A percentile compares a stretch with the other conserved stretches of the same genome.
Evolutionary conservation across 1,140 invertebrate species (phyloP).

Genomic region (Drosophila santomea): DNA sequence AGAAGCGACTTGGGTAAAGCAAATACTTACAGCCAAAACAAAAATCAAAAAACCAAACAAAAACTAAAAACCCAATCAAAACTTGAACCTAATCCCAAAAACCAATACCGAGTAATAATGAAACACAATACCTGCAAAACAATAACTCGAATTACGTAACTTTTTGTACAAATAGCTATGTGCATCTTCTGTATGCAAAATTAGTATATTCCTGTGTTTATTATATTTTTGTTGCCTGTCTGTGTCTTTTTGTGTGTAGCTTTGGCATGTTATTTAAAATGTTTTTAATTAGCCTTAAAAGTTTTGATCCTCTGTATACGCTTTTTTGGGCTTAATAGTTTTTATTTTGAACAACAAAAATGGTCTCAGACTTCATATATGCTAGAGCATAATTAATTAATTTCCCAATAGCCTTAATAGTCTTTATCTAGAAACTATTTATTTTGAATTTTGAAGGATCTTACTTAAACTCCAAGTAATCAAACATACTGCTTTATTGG

Average conservation of each 20-base stretch:
- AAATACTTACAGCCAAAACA: conserved; percentile 27
- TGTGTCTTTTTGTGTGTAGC: conserved; percentile 17
- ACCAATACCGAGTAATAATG: conserved; percentile 8
- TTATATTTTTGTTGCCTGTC: conserved; percentile 9
- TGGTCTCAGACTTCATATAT: no score
- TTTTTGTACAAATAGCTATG: not conserved
- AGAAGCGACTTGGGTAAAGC: conserved; percentile 87
- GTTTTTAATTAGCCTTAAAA: conserved; percentile 2
- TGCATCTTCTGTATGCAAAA: not conserved
- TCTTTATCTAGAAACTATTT: no score
- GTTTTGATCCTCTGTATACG: conserved; percentile 8
- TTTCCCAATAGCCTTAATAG: no score
- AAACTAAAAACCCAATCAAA: conserved; percentile 15
- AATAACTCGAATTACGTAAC: conserved; percentile 8
- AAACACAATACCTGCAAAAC: conserved; percentile 3
- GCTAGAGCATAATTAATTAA: not conserved
- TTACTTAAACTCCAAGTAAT: no score
- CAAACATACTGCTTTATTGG: no score
- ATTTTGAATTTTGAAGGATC: no score
- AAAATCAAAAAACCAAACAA: conserved; percentile 15
- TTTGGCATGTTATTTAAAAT: conserved; percentile 40
- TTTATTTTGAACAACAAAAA: not conserved
- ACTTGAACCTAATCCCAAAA: not conserved
- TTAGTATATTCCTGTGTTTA: conserved; percentile 5
- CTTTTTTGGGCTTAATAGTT: conserved; percentile 4